Evolutionary conservation across 2,113 vertebrate genomes (phyloP).

Genomic region (Pelmatolapia mariae): DNA sequence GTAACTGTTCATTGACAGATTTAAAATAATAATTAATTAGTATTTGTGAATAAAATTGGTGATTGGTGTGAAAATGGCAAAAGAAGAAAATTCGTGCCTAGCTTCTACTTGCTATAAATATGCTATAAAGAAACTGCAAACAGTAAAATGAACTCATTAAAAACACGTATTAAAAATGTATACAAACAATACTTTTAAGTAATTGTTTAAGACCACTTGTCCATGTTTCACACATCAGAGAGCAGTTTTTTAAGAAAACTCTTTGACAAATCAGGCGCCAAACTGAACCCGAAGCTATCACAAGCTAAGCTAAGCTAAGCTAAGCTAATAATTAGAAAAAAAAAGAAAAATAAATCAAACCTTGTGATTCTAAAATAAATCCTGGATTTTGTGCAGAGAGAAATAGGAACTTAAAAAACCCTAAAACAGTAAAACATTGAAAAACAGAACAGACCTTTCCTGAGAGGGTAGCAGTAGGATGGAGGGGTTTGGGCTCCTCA

Average conservation of each 20-base stretch:
- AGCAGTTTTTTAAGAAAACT: neutral
- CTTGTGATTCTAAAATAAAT: neutral
- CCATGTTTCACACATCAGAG: neutral
- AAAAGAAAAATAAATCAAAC: neutral
- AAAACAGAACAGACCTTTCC: neutral
- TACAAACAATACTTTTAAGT: neutral
- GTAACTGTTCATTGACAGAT: neutral
- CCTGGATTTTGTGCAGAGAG: neutral
- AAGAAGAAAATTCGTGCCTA: neutral
- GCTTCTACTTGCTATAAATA: neutral
- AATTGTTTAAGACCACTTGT: neutral
- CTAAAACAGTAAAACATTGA: neutral
- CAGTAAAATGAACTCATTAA: neutral
- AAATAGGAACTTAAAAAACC: neutral
- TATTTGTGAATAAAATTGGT: neutral
- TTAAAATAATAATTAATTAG: neutral
- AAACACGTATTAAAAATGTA: neutral
- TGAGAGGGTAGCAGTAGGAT: neutral
- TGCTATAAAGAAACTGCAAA: neutral
- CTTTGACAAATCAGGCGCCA: neutral
- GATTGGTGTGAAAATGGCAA: neutral
- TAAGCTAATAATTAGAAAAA: neutral
- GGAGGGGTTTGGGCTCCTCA: neutral
- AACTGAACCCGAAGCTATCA: neutral
- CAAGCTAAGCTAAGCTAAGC: neutral